These are phyloP conservation scores for Cerastis rubricosa DNA, from an alignment of 2,888 invertebrate species.

Conservation along the genomic window DNA sequence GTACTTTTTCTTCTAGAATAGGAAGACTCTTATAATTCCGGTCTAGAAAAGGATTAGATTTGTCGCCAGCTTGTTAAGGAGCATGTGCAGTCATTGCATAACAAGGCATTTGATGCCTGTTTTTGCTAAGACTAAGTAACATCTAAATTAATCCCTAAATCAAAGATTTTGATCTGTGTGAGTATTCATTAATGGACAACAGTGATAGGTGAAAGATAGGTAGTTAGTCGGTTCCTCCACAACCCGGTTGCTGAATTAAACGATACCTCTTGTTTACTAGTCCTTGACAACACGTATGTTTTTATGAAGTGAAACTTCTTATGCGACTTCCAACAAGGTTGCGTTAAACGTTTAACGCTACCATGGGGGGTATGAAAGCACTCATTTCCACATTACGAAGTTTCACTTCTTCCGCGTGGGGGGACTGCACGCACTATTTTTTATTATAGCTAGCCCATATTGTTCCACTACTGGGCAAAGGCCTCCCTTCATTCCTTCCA, in stretches of 20 bases:
- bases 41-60: slow-evolving; percentile 24
- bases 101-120: neutral
- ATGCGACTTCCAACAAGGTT: too few species aligned
- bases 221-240: neutral
- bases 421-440: neutral
- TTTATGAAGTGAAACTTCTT: too few species aligned
- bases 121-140: neutral
- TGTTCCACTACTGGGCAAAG: too few species aligned
- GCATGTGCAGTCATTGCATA: neutral
- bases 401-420: too few species aligned
- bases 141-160: neutral
- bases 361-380: too few species aligned
- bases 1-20: neutral
- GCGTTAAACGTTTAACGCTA: too few species aligned
- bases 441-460: too few species aligned
- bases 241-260: neutral
- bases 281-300: too few species aligned
- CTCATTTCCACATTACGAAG: too few species aligned
- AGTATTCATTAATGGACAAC: neutral
- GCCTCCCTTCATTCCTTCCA: too few species aligned
- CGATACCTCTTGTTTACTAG: neutral
- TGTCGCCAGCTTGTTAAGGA: slow-evolving; percentile 4
- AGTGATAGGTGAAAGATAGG: neutral
- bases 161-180: neutral
- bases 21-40: neutral